phyloP scores from a whole-genome alignment of 2,888 invertebrate species.

The Drosophila kanekoi region DNA sequence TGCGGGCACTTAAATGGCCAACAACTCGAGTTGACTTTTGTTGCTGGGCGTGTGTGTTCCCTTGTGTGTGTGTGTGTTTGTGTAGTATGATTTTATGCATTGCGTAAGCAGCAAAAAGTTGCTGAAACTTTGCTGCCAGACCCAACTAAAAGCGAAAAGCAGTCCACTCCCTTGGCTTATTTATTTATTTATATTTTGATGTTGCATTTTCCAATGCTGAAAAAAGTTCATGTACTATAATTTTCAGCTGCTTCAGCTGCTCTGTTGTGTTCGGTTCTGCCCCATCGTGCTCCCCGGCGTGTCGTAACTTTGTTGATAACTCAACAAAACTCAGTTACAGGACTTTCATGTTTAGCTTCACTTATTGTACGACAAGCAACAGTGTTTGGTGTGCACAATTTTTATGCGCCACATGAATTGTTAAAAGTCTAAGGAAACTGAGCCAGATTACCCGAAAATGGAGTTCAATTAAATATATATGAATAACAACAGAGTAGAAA shows the following conservation, averaged over 20 bases:
- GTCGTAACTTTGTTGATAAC: conserved; percentile 64
- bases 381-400: background rate
- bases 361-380: background rate
- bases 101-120: conserved; percentile 43
- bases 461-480: too few species aligned
- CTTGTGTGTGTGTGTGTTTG: conserved; percentile 1
- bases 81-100: conserved; percentile 39
- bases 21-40: conserved; percentile 58
- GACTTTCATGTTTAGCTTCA: conserved; percentile 47
- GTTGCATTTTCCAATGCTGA: conserved; percentile 44
- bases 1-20: conserved; percentile 74
- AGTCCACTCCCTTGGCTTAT: conserved; percentile 21
- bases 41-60: conserved; percentile 1
- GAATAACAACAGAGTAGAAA: too few species aligned
- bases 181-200: conserved; percentile 57
- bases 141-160: conserved; percentile 14
- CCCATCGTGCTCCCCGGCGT: conserved; percentile 29
- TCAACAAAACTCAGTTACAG: conserved; percentile 67
- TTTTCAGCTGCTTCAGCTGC: conserved; percentile 28
- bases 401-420: conserved; percentile 2
- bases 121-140: conserved; percentile 18
- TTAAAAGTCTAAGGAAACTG: conserved; percentile 32
- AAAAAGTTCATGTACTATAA: conserved; percentile 34
- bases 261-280: conserved; percentile 8
- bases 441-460: background rate